Evolutionary conservation across 2,113 vertebrate species (phyloP).

Genomic region (Callopanchax toddi): DNA sequence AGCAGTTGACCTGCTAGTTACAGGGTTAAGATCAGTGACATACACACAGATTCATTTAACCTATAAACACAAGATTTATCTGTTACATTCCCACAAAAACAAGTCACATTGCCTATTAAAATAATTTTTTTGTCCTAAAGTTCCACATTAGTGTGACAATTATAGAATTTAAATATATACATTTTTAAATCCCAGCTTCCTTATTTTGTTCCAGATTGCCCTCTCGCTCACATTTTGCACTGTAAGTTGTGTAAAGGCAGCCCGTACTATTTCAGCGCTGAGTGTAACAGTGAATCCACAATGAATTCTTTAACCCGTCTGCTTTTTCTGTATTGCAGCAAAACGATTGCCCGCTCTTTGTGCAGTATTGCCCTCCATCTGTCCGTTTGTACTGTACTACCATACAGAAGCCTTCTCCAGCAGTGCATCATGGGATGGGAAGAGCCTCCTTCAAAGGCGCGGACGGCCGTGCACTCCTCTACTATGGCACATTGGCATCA

Average conservation of each 20-base stretch:
- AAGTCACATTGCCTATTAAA: not conserved
- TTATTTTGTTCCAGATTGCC: not conserved
- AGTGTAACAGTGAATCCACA: constrained; percentile 48
- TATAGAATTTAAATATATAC: not conserved
- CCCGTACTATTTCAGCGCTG: constrained; percentile 41
- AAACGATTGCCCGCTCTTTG: constrained; percentile 65
- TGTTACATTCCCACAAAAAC: no score
- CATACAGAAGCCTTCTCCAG: constrained; percentile 62
- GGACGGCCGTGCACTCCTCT: constrained; percentile 65
- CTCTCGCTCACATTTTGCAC: not conserved
- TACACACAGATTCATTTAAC: no score
- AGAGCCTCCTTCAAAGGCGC: constrained; percentile 73
- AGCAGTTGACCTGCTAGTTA: no score
- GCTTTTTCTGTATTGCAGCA: constrained; percentile 44
- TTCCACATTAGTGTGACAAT: not conserved
- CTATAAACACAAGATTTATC: no score
- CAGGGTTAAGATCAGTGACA: no score
- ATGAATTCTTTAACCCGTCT: constrained; percentile 36
- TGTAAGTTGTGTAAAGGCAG: constrained; percentile 6
- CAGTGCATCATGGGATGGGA: constrained; percentile 64
- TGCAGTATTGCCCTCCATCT: constrained; percentile 70
- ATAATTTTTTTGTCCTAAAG: not conserved
- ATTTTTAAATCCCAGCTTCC: no score
- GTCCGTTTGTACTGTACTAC: constrained; percentile 66
- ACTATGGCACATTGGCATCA: constrained; percentile 80